Evolutionary conservation across 1,140 invertebrate species (phyloP).

Genomic region (Psilanteris sp.): DNA sequence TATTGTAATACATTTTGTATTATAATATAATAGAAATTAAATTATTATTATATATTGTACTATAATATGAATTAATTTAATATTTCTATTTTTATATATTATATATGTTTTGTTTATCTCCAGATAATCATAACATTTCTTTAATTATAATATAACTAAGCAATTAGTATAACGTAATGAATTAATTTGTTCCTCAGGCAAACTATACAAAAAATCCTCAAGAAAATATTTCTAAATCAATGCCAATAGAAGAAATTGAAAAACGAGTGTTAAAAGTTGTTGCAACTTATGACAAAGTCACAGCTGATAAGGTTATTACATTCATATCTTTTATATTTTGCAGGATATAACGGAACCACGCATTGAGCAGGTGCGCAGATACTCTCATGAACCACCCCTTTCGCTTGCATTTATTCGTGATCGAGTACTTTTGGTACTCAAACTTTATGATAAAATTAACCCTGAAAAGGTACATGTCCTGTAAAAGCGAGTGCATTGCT

Average conservation of each 20-base stretch:
- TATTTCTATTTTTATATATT: too few species aligned
- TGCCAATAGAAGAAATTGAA: conserved; percentile 82
- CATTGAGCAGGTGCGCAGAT: conserved; percentile 82
- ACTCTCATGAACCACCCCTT: conserved; percentile 87
- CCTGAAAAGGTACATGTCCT: conserved; percentile 88
- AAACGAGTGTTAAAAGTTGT: conserved; percentile 88
- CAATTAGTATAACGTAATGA: too few species aligned
- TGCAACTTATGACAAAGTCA: conserved; percentile 89
- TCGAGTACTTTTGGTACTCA: conserved; percentile 94
- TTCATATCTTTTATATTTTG: conserved; percentile 81
- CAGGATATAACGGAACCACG: conserved; percentile 82
- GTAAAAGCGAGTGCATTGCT: conserved; percentile 64
- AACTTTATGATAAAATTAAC: conserved; percentile 97
- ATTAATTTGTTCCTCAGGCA: conserved; percentile 25
- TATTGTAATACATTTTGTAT: too few species aligned
- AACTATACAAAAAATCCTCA: conserved; percentile 9
- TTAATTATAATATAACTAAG: too few species aligned
- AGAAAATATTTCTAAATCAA: conserved; percentile 10
- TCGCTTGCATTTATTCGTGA: conserved; percentile 90
- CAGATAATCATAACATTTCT: too few species aligned
- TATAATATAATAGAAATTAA: too few species aligned
- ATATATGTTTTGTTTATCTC: too few species aligned
- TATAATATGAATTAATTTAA: too few species aligned
- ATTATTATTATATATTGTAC: too few species aligned
- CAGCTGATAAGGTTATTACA: conserved; percentile 85